phyloP scores from a whole-genome alignment of 2,113 vertebrate species.

The Megalops atlanticus region DNA sequence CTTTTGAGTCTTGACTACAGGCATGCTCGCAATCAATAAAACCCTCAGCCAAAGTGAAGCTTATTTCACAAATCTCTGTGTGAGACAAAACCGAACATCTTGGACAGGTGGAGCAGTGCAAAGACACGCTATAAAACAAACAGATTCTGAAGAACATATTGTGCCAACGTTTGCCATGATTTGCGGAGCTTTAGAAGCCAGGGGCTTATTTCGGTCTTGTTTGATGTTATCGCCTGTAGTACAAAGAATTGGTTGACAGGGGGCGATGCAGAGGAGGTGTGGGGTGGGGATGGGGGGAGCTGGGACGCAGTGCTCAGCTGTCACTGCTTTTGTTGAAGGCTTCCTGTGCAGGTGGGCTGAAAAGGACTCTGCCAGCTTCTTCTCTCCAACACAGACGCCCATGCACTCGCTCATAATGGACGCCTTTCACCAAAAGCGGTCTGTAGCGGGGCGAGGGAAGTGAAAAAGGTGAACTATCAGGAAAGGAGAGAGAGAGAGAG shows the following conservation, averaged over 20 bases:
- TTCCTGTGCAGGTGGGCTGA: constrained; percentile 81
- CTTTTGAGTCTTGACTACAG: not conserved
- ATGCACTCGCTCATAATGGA: constrained; percentile 76
- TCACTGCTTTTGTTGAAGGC: constrained; percentile 57
- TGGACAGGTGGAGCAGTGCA: not conserved
- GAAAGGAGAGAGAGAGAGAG: constrained; percentile 20
- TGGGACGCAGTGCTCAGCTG: constrained; percentile 70
- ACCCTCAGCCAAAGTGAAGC: not conserved
- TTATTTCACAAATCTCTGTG: not conserved
- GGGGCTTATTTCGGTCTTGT: constrained; percentile 40
- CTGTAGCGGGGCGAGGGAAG: constrained; percentile 34
- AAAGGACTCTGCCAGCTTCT: constrained; percentile 68
- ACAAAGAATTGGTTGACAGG: constrained; percentile 51
- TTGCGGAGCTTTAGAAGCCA: not conserved
- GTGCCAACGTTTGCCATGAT: not conserved
- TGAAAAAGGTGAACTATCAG: constrained; percentile 16
- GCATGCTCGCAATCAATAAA: not conserved
- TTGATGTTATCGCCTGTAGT: constrained; percentile 48
- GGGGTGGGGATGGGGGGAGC: constrained; percentile 45
- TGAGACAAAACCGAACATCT: not conserved
- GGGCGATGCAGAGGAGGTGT: constrained; percentile 28
- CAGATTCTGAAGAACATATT: not conserved
- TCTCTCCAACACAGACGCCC: constrained; percentile 73
- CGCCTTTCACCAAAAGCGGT: constrained; percentile 70
- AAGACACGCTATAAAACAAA: not conserved